A percentile compares a stretch with the other conserved stretches of the same genome.
Evolutionary conservation across 2,113 vertebrate genomes (phyloP).

Genomic region (Sylvilagus bachmani): DNA sequence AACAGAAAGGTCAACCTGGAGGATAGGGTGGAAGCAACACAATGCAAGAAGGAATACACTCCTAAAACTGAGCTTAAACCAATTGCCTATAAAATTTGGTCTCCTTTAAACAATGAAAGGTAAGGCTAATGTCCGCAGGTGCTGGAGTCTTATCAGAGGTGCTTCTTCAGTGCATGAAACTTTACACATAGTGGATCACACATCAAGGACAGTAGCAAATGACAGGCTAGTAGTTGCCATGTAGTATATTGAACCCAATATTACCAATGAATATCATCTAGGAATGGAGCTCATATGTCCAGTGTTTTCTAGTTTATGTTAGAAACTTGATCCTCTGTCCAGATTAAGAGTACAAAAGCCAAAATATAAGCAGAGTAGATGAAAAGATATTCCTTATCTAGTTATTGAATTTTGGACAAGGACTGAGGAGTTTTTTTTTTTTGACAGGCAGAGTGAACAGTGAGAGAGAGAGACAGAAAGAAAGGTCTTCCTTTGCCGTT

Average conservation of each 20-base stretch:
- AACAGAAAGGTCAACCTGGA: not conserved
- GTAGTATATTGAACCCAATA: not conserved
- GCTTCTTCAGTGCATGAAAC: not conserved
- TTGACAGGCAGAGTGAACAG: too few relatives aligned
- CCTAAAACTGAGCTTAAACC: not conserved
- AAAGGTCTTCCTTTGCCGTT: too few relatives aligned
- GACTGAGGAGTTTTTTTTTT: not conserved
- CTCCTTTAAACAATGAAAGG: not conserved
- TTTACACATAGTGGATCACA: not conserved
- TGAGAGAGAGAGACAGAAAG: too few relatives aligned
- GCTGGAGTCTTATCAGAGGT: not conserved
- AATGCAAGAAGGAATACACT: not conserved
- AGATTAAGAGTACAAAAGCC: conserved; percentile 4
- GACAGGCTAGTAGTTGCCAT: not conserved
- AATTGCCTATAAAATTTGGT: not conserved
- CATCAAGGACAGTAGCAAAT: not conserved
- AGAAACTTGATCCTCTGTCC: not conserved
- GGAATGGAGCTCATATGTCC: not conserved
- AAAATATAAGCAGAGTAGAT: not conserved
- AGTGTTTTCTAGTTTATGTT: not conserved
- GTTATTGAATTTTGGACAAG: conserved; percentile 17
- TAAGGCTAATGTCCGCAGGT: not conserved
- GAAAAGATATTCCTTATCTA: conserved; percentile 7
- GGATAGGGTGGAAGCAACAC: not conserved
- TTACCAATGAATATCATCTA: not conserved